These are phyloP conservation scores for Cisticola juncidis DNA, from an alignment of 2,113 vertebrate species.

Conservation along the genomic window DNA sequence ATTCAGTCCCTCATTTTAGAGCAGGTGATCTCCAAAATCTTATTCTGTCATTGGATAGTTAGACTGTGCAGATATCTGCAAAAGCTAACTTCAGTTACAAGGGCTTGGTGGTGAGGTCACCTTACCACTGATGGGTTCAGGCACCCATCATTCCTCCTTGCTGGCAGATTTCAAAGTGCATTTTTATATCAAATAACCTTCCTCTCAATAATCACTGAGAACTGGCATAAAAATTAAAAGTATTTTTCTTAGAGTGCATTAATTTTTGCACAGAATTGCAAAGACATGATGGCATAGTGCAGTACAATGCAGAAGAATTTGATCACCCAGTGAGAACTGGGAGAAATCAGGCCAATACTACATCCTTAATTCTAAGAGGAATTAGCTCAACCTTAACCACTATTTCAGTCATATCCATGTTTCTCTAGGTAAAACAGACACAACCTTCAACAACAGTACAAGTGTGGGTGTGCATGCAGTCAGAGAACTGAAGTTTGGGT, in stretches of 20 bases:
- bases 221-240: neutral
- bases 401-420: neutral
- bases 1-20: neutral
- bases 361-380: neutral
- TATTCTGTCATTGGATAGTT: neutral
- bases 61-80: neutral
- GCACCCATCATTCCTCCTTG: neutral
- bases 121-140: neutral
- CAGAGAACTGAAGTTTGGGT: neutral
- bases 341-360: neutral
- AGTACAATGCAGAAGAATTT: neutral
- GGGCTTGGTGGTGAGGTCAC: neutral
- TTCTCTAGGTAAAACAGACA: neutral
- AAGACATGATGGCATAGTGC: neutral
- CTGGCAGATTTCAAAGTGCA: neutral
- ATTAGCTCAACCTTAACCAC: neutral
- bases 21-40: neutral
- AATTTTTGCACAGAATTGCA: neutral
- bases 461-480: neutral
- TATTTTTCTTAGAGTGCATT: neutral
- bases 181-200: neutral
- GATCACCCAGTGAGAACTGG: neutral
- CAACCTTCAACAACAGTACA: neutral
- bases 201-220: neutral
- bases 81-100: neutral